These are phyloP conservation scores for Steinernema carpocapsae DNA, from an alignment of 2,888 invertebrate genomes.

Conservation along the genomic window DNA sequence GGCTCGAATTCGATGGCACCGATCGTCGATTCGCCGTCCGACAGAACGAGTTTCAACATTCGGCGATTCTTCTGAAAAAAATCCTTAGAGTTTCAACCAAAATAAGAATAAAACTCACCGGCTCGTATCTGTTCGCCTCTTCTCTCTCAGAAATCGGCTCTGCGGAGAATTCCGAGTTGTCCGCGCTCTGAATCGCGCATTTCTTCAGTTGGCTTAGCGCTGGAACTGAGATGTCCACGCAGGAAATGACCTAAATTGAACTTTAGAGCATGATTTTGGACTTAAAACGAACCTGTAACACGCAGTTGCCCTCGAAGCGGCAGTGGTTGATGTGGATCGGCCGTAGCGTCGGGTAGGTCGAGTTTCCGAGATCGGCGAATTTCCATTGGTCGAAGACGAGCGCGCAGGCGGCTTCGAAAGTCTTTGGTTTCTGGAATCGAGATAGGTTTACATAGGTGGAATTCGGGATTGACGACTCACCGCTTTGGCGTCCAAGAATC, in stretches of 20 bases:
- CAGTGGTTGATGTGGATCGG: constrained; percentile 23
- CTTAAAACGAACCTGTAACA: neutral
- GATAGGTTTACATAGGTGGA: too few relatives aligned
- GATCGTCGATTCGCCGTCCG: neutral
- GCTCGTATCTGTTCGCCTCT: neutral
- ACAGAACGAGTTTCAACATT: constrained; percentile 1
- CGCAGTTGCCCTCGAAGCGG: constrained; percentile 5
- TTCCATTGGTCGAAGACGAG: constrained; percentile 16
- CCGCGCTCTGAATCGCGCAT: neutral
- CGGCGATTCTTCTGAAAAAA: neutral
- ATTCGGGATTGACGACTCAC: too few relatives aligned
- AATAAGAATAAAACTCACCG: neutral
- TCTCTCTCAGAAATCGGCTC: neutral
- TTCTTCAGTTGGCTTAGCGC: neutral
- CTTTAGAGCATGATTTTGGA: neutral
- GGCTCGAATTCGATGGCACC: constrained; percentile 3
- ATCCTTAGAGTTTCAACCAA: neutral
- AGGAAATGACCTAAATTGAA: neutral
- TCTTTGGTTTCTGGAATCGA: constrained; percentile 7
- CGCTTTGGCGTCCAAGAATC: too few relatives aligned
- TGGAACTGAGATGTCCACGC: neutral
- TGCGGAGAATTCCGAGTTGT: constrained; percentile 13
- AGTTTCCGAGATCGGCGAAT: neutral
- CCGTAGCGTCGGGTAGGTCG: constrained; percentile 16
- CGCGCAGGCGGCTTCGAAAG: neutral